Percentiles rank a stretch among this genome's conserved stretches.
Conservation (phyloP, 1,140 invertebrate species). For the Andrena cerasifolii region DNA sequence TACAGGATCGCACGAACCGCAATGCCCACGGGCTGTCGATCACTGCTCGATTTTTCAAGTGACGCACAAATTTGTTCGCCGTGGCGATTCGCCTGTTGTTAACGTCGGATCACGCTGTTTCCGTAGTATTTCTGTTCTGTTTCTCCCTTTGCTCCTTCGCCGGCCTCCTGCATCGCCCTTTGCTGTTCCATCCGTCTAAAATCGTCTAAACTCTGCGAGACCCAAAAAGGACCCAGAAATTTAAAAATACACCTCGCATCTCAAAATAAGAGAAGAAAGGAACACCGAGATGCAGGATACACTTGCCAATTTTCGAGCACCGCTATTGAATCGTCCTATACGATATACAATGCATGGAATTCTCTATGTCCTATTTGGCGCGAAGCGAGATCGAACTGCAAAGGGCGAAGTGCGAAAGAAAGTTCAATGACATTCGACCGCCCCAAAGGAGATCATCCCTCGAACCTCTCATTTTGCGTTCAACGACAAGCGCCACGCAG, state of each 20-base stretch:
- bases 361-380: neutral
- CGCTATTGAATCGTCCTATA: too few relatives aligned
- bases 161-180: neutral
- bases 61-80: neutral
- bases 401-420: neutral
- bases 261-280: neutral
- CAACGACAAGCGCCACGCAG: too few relatives aligned
- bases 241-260: too few relatives aligned
- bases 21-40: too few relatives aligned
- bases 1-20: conserved; percentile 1
- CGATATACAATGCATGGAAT: too few relatives aligned
- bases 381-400: neutral
- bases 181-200: neutral
- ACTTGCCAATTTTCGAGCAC: too few relatives aligned
- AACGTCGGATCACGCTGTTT: conserved; percentile 12
- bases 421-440: too few relatives aligned
- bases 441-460: too few relatives aligned
- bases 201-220: too few relatives aligned
- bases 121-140: conserved; percentile 14
- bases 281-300: too few relatives aligned
- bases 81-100: neutral
- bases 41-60: conserved; percentile 15
- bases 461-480: too few relatives aligned
- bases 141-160: conserved; percentile 37
- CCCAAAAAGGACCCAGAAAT: too few relatives aligned